phyloP scores from a whole-genome alignment of 2,113 vertebrate genomes.

The Emberiza fucata region DNA sequence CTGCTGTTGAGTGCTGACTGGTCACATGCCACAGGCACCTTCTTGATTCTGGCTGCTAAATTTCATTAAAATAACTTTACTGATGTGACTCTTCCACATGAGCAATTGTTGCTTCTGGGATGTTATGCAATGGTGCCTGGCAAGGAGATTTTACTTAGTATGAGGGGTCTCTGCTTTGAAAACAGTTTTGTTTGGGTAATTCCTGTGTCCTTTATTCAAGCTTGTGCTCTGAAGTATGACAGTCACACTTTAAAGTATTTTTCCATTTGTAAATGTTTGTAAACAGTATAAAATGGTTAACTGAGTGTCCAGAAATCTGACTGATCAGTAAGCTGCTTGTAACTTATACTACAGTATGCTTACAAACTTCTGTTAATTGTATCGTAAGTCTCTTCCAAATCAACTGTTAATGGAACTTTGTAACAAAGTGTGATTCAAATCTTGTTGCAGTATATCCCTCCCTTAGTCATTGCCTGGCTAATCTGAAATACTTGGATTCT shows the following conservation, averaged over 20 bases:
- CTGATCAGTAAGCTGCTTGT: not conserved
- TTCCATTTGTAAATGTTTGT: not conserved
- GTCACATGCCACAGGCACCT: not conserved
- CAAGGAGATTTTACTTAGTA: not conserved
- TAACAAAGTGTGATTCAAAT: constrained; percentile 12
- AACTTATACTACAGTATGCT: not conserved
- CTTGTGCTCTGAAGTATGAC: not conserved
- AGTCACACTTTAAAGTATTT: not conserved
- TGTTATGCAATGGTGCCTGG: constrained; percentile 27
- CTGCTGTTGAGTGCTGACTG: not conserved
- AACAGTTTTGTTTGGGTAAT: not conserved
- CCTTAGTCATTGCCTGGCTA: constrained; percentile 38
- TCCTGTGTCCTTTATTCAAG: not conserved
- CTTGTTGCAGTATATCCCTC: not conserved
- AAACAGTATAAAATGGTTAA: not conserved
- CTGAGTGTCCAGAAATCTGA: not conserved
- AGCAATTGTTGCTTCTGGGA: constrained; percentile 41
- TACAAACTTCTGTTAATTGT: not conserved
- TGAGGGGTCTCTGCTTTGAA: not conserved
- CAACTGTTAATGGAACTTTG: constrained; percentile 1
- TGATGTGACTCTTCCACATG: constrained; percentile 6
- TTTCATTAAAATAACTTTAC: constrained; percentile 48
- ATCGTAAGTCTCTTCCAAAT: not conserved
- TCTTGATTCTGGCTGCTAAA: constrained; percentile 36
- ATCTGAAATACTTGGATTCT: constrained; percentile 52